These are phyloP conservation scores for Tetheella fluctuosa DNA, from an alignment of 2,888 invertebrate genomes.

Conservation along the genomic window DNA sequence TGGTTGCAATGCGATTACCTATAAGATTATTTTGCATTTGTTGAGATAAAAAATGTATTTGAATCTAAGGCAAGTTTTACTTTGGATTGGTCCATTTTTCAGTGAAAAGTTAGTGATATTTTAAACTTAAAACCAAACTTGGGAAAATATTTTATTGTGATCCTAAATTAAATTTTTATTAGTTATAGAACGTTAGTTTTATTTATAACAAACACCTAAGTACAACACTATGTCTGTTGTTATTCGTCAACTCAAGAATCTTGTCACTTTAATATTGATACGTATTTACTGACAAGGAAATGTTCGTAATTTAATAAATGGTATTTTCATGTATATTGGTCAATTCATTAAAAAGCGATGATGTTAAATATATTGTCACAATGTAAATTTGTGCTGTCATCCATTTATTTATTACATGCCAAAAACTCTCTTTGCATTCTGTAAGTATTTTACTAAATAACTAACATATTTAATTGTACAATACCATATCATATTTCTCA, in stretches of 20 bases:
- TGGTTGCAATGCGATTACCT: background rate
- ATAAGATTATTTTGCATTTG: conserved; percentile 7
- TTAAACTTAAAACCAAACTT: conserved; percentile 52
- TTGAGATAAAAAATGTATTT: conserved; percentile 4
- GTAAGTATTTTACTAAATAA: too few relatives aligned
- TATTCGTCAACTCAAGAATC: background rate
- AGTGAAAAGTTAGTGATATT: conserved; percentile 41
- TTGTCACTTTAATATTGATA: too few relatives aligned
- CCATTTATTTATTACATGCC: too few relatives aligned
- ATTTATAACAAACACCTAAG: conserved; percentile 35
- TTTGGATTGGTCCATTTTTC: conserved; percentile 7
- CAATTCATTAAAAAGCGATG: too few relatives aligned
- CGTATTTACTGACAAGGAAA: too few relatives aligned
- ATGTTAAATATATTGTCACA: too few relatives aligned
- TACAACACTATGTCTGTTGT: background rate
- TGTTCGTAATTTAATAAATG: too few relatives aligned
- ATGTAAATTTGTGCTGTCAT: too few relatives aligned
- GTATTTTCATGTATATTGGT: too few relatives aligned
- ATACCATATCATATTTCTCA: too few relatives aligned
- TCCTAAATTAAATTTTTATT: conserved; percentile 79
- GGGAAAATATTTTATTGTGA: conserved; percentile 64
- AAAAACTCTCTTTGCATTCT: too few relatives aligned
- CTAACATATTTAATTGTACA: too few relatives aligned
- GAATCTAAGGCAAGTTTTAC: background rate
- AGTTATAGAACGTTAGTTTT: conserved; percentile 62